A percentile compares a stretch with the other conserved stretches of the same genome.
Conservation (phyloP, 2,888 invertebrate genomes). For the Spialia ferax region DNA sequence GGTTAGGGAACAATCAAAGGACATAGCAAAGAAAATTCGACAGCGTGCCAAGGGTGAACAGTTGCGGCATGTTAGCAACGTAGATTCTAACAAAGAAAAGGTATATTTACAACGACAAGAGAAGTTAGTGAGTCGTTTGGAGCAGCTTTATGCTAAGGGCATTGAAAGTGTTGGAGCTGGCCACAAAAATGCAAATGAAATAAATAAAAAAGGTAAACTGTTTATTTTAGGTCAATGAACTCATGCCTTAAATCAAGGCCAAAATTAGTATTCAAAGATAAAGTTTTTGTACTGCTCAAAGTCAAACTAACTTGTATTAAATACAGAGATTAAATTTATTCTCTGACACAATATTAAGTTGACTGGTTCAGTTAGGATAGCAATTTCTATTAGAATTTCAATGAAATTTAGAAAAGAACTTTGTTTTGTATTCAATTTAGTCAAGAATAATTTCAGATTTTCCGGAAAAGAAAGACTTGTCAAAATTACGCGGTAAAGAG, state of each 20-base stretch:
- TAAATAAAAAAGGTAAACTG: slow-evolving; percentile 56
- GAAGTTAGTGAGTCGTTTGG: slow-evolving; percentile 70
- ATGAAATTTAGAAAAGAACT: not conserved
- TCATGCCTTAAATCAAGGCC: not conserved
- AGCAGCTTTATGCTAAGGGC: slow-evolving; percentile 67
- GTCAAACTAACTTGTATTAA: too few relatives aligned
- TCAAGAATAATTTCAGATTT: slow-evolving; percentile 51
- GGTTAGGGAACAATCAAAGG: slow-evolving; percentile 84
- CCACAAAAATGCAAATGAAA: slow-evolving; percentile 66
- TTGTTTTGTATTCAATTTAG: too few relatives aligned
- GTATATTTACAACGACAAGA: slow-evolving; percentile 73
- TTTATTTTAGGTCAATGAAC: slow-evolving; percentile 27
- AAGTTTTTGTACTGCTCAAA: not conserved
- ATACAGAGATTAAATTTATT: too few relatives aligned
- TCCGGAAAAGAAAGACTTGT: slow-evolving; percentile 62
- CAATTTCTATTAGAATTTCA: too few relatives aligned
- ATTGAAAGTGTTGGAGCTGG: slow-evolving; percentile 70
- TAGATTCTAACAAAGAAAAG: slow-evolving; percentile 69
- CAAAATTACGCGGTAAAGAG: slow-evolving; percentile 71
- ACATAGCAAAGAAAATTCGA: slow-evolving; percentile 79
- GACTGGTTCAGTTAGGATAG: too few relatives aligned
- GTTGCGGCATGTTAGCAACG: slow-evolving; percentile 62
- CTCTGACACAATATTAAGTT: too few relatives aligned
- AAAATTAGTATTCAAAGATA: not conserved
- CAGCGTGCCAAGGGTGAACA: slow-evolving; percentile 77